A percentile compares a stretch with the other conserved stretches of the same genome.
Conservation (phyloP, 2,888 invertebrate genomes). For the Caenorhabditis drosophilae region DNA sequence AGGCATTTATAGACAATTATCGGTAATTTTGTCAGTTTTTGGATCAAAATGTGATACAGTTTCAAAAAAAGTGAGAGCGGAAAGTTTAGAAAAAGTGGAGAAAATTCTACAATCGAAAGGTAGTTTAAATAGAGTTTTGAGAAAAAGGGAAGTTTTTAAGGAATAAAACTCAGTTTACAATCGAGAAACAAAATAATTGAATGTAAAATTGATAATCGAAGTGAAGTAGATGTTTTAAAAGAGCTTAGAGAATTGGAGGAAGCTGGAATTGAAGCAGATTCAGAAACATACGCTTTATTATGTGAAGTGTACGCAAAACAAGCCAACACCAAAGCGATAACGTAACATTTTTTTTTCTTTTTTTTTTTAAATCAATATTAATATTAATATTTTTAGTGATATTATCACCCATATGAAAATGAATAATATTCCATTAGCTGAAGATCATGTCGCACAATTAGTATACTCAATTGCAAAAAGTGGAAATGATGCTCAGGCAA, state of each 20-base stretch:
- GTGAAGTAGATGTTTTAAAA: conserved; percentile 22
- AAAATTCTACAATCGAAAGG: conserved; percentile 12
- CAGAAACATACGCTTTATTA: conserved; percentile 21
- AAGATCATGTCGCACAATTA: conserved; percentile 34
- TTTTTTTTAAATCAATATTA: background rate
- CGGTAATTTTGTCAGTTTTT: conserved; percentile 27
- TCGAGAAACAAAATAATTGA: conserved; percentile 30
- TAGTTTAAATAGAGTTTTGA: no score
- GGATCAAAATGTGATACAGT: conserved; percentile 33
- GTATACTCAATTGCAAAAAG: conserved; percentile 32
- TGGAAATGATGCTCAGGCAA: conserved; percentile 22
- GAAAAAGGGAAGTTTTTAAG: no score
- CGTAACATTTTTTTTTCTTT: conserved; percentile 8
- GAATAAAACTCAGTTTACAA: no score
- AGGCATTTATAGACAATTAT: conserved; percentile 13
- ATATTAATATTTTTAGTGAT: conserved; percentile 24
- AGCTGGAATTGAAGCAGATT: conserved; percentile 21
- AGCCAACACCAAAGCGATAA: conserved; percentile 32
- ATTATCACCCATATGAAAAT: conserved; percentile 35
- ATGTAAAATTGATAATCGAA: conserved; percentile 29
- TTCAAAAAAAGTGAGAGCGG: conserved; percentile 17
- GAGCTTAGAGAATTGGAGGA: conserved; percentile 29
- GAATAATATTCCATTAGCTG: conserved; percentile 16
- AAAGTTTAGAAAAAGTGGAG: conserved; percentile 19
- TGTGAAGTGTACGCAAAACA: conserved; percentile 36